A percentile compares a stretch with the other conserved stretches of the same genome.
Conservation (phyloP, 1,140 invertebrate species). For the Scaptomyza pallida region DNA sequence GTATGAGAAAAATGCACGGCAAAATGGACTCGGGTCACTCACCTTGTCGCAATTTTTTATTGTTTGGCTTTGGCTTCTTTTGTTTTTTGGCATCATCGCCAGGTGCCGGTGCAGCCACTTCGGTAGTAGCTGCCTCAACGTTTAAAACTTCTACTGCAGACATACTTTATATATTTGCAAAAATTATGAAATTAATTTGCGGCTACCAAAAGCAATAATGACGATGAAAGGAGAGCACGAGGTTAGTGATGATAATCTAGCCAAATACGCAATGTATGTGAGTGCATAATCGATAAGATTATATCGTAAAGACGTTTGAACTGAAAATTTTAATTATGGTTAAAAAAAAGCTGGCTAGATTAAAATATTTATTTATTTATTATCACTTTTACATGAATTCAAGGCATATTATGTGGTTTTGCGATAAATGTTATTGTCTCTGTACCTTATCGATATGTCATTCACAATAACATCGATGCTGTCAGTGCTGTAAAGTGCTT, state of each 20-base stretch:
- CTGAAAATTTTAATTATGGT: background rate
- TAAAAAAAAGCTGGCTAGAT: slow-evolving; percentile 3
- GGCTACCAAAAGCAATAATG: slow-evolving; percentile 31
- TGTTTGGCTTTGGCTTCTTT: slow-evolving; percentile 83
- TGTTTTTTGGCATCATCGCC: slow-evolving; percentile 76
- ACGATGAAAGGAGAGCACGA: slow-evolving; percentile 49
- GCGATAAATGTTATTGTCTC: background rate
- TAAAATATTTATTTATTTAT: background rate
- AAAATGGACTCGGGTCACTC: slow-evolving; percentile 51
- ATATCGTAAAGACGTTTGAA: background rate
- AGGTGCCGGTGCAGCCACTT: slow-evolving; percentile 13
- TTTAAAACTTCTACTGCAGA: slow-evolving; percentile 60
- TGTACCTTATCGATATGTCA: background rate
- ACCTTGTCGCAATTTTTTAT: slow-evolving; percentile 82
- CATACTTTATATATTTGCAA: slow-evolving; percentile 43
- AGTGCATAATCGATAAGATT: slow-evolving; percentile 2
- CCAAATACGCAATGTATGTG: slow-evolving; percentile 8
- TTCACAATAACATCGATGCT: slow-evolving; percentile 34
- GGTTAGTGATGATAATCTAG: slow-evolving; percentile 28
- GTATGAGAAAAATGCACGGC: slow-evolving; percentile 15
- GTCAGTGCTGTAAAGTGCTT: slow-evolving; percentile 10
- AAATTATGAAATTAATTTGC: slow-evolving; percentile 36
- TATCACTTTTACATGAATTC: background rate
- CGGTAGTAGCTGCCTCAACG: slow-evolving; percentile 43
- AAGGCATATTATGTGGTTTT: background rate